Evolutionary conservation across 2,113 vertebrate genomes (phyloP).

Genomic region (Brachyhypopomus gauderio): DNA sequence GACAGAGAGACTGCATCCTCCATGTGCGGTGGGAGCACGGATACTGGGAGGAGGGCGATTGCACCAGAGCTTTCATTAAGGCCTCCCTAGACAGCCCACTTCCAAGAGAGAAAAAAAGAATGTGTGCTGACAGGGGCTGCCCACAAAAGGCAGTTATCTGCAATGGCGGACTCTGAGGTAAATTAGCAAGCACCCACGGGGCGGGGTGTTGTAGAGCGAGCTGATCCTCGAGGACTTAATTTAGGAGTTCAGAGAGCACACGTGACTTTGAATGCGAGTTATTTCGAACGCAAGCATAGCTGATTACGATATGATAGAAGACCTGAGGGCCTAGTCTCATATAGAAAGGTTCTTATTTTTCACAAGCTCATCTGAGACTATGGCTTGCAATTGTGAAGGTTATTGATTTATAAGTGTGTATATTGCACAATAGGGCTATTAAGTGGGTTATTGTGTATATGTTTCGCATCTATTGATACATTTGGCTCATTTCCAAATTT

Average conservation of each 20-base stretch:
- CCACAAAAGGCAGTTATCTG: constrained; percentile 45
- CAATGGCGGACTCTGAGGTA: constrained; percentile 36
- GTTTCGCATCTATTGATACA: neutral
- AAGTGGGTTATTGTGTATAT: neutral
- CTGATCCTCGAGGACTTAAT: constrained; percentile 32
- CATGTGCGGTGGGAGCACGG: constrained; percentile 3
- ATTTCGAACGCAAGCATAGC: constrained; percentile 24
- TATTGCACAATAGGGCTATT: neutral
- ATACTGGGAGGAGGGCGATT: neutral
- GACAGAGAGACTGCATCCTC: constrained; percentile 23
- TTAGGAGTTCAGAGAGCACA: constrained; percentile 20
- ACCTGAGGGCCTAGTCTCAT: neutral
- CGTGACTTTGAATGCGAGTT: constrained; percentile 31
- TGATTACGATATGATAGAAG: constrained; percentile 4
- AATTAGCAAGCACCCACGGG: constrained; percentile 25
- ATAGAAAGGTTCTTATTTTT: neutral
- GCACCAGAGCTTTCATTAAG: constrained; percentile 45
- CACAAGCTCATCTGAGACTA: neutral
- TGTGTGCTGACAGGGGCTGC: constrained; percentile 37
- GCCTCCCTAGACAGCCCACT: constrained; percentile 16
- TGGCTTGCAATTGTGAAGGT: neutral
- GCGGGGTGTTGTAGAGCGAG: neutral
- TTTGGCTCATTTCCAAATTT: neutral
- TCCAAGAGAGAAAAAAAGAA: constrained; percentile 19
- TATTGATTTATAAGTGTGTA: neutral